Conservation (phyloP, 2,113 vertebrate species). For the Macaca nemestrina region DNA sequence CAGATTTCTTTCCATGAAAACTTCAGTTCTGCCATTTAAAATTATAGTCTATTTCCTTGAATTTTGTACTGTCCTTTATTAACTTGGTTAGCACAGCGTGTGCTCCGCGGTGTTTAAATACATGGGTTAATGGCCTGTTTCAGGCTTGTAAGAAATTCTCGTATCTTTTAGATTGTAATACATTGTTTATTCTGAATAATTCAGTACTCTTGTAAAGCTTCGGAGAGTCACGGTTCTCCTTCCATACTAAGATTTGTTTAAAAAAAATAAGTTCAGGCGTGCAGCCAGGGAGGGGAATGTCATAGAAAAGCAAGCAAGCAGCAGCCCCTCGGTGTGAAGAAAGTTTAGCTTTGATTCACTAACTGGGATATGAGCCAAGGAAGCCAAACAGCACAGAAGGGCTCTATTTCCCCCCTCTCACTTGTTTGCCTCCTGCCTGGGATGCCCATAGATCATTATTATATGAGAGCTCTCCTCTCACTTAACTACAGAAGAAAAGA, state of each 20-base stretch:
- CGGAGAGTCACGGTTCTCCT: not conserved
- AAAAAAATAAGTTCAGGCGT: not conserved
- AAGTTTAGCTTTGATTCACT: constrained; percentile 71
- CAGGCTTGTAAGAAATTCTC: not conserved
- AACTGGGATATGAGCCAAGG: constrained; percentile 73
- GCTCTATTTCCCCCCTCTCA: constrained; percentile 21
- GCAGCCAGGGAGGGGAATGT: constrained; percentile 10
- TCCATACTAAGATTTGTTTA: not conserved
- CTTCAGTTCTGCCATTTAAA: not conserved
- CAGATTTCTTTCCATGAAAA: not conserved
- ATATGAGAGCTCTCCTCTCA: not conserved
- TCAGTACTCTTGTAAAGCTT: not conserved
- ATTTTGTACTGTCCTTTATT: not conserved
- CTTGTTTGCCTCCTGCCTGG: constrained; percentile 38
- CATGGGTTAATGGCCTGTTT: not conserved
- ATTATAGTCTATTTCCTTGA: not conserved
- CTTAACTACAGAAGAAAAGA: not conserved
- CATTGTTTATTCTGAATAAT: not conserved
- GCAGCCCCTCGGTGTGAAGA: constrained; percentile 64
- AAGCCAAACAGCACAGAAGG: constrained; percentile 71
- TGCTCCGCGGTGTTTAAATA: not conserved
- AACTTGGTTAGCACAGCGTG: not conserved
- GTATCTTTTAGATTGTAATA: not conserved
- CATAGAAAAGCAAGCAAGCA: constrained; percentile 59
- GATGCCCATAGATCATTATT: constrained; percentile 48